Conservation (phyloP, 2,113 vertebrate species). For the Neoarius graeffei region DNA sequence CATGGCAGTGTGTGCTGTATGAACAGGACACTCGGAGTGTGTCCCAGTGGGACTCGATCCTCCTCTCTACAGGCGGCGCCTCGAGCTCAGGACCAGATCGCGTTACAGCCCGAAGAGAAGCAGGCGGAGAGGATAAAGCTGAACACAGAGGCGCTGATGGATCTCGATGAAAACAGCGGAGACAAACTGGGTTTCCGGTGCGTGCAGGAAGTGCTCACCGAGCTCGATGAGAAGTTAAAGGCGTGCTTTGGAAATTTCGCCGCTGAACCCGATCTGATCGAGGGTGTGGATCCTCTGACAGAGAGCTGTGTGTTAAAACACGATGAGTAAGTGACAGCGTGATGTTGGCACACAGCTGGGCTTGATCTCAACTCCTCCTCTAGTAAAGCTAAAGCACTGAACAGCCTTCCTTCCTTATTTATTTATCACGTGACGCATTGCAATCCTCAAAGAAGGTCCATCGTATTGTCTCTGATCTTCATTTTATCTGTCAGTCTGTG, state of each 20-base stretch:
- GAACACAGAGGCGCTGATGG: conserved; percentile 53
- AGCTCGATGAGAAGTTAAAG: conserved; percentile 79
- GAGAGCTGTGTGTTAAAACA: conserved; percentile 81
- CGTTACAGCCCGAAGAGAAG: conserved; percentile 62
- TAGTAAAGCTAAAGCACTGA: not conserved
- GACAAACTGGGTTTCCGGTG: conserved; percentile 57
- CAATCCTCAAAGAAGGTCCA: not conserved
- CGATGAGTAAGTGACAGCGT: conserved; percentile 84
- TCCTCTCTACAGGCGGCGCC: conserved; percentile 85
- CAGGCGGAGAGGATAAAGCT: conserved; percentile 61
- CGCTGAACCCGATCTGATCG: conserved; percentile 63
- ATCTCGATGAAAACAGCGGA: conserved; percentile 57
- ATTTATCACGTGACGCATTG: not conserved
- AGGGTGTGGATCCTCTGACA: conserved; percentile 73
- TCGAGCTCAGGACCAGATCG: conserved; percentile 71
- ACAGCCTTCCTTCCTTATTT: not conserved
- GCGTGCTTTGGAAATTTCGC: conserved; percentile 77
- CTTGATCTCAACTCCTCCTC: not conserved
- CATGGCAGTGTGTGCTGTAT: not conserved
- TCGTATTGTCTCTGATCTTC: not conserved
- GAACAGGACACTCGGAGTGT: not conserved
- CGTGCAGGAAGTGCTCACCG: conserved; percentile 70
- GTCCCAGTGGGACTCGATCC: not conserved
- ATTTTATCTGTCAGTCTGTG: not conserved
- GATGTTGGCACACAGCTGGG: not conserved